Evolutionary conservation across 2,113 vertebrate genomes (phyloP).

Genomic region (Garra rufa): DNA sequence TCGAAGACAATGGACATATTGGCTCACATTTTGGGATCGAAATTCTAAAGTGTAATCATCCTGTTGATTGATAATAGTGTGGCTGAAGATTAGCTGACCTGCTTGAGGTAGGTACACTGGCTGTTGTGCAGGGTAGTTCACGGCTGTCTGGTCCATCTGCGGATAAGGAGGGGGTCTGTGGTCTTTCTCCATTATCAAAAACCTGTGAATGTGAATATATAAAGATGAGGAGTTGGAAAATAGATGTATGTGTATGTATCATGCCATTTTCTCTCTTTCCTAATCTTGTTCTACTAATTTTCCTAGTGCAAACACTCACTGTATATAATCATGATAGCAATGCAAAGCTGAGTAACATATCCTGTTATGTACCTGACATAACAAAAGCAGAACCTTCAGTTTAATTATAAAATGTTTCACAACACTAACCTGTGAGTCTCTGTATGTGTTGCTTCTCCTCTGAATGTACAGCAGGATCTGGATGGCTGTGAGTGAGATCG

Average conservation of each 20-base stretch:
- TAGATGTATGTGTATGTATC: neutral
- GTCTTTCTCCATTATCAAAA: conserved; percentile 28
- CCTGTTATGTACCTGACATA: neutral
- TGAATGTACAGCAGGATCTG: neutral
- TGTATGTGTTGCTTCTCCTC: neutral
- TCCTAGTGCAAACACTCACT: neutral
- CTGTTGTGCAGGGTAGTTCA: conserved; percentile 8
- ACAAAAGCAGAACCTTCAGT: neutral
- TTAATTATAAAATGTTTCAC: neutral
- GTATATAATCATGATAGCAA: neutral
- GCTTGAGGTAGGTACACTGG: neutral
- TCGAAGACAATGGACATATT: neutral
- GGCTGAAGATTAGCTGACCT: neutral
- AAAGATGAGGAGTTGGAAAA: neutral
- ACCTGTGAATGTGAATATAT: neutral
- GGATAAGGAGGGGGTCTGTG: neutral
- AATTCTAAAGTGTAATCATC: neutral
- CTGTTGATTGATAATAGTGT: neutral
- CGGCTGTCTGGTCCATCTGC: neutral
- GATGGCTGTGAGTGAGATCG: neutral
- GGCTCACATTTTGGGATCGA: neutral
- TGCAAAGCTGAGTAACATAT: neutral
- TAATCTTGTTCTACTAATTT: neutral
- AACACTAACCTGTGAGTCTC: neutral
- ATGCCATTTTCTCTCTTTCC: neutral